Evolutionary conservation across 2,113 vertebrate species (phyloP).

Genomic region (Empidonax alnorum): DNA sequence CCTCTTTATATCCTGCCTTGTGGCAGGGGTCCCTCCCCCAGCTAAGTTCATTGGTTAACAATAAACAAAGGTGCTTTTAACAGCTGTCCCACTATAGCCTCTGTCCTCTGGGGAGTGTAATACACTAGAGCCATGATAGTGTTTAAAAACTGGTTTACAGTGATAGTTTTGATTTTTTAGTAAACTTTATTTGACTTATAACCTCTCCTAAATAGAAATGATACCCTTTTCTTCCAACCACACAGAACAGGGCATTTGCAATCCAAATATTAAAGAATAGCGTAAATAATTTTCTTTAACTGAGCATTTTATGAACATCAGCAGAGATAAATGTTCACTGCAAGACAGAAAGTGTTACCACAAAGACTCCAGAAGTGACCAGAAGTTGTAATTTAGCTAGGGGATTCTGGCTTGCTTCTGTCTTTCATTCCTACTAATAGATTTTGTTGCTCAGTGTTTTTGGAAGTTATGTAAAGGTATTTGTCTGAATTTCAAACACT

Average conservation of each 20-base stretch:
- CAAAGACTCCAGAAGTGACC: not conserved
- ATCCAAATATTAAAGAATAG: not conserved
- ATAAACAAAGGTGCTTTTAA: slow-evolving; percentile 33
- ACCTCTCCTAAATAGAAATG: not conserved
- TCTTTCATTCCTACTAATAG: not conserved
- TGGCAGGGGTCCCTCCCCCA: not conserved
- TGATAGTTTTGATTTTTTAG: not conserved
- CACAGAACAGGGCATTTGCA: not conserved
- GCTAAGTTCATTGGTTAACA: slow-evolving; percentile 5
- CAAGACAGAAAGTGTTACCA: not conserved
- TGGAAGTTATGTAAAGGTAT: not conserved
- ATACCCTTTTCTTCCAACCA: not conserved
- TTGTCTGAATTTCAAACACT: not conserved
- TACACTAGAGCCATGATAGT: not conserved
- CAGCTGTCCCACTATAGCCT: not conserved
- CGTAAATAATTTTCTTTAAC: not conserved
- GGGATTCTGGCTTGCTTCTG: not conserved
- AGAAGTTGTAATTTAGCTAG: not conserved
- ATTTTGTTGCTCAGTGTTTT: not conserved
- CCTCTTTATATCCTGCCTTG: not conserved
- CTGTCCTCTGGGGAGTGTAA: not conserved
- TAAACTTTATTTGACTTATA: not conserved
- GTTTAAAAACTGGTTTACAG: not conserved
- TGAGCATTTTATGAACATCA: not conserved
- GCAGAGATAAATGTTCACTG: not conserved